Conservation (phyloP, 2,113 vertebrate genomes). For the Bubalus kerabau region DNA sequence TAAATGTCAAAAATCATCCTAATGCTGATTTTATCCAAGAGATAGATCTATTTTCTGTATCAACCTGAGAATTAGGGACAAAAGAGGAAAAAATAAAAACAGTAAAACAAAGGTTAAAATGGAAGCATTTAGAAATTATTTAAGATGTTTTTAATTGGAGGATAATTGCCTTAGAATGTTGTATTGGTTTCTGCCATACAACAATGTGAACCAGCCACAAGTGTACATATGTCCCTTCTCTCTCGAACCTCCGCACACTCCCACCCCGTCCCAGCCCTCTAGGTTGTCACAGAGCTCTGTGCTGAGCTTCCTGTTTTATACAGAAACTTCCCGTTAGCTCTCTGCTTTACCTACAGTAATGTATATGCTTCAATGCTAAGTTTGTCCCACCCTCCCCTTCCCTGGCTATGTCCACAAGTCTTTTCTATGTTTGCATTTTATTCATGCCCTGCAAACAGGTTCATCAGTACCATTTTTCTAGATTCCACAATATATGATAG, state of each 20-base stretch:
- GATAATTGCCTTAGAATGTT: not conserved
- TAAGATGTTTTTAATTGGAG: not conserved
- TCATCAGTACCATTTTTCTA: not conserved
- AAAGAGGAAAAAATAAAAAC: not conserved
- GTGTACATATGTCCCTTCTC: not conserved
- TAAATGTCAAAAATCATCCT: not conserved
- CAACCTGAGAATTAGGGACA: not conserved
- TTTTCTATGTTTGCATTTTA: not conserved
- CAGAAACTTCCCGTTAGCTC: not conserved
- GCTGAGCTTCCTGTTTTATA: not conserved
- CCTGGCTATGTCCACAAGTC: not conserved
- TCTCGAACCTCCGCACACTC: not conserved
- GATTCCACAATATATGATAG: not conserved
- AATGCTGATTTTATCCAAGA: not conserved
- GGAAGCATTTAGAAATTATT: not conserved
- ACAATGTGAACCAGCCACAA: not conserved
- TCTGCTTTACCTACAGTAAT: not conserved
- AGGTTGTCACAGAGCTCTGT: not conserved
- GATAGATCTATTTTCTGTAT: not conserved
- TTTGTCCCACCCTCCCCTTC: not conserved
- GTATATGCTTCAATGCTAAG: rapidly evolving
- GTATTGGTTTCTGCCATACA: not conserved
- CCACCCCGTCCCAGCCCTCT: not conserved
- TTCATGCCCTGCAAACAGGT: not conserved
- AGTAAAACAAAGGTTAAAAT: not conserved